Evolutionary conservation across 2,888 invertebrate species (phyloP).

Genomic region (Spilosoma lubricipeda): DNA sequence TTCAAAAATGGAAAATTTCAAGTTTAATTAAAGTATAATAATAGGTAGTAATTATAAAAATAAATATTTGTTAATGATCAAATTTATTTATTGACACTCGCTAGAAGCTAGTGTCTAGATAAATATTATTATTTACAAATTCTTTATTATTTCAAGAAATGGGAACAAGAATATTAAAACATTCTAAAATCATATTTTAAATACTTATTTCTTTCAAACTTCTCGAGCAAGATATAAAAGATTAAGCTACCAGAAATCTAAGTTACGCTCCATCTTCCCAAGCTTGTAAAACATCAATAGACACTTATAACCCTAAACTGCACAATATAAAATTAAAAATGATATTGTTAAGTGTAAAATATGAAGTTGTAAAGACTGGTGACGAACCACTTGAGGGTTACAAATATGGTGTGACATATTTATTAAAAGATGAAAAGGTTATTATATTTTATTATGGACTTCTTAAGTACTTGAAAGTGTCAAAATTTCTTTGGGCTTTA

Average conservation of each 20-base stretch:
- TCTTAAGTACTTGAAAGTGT: slow-evolving; percentile 19
- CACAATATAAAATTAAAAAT: slow-evolving; percentile 62
- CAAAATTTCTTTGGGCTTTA: slow-evolving; percentile 9
- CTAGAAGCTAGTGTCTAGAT: background rate
- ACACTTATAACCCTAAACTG: slow-evolving; percentile 64
- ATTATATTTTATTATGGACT: slow-evolving; percentile 18
- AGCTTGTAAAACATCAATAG: slow-evolving; percentile 53
- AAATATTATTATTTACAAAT: too few species aligned
- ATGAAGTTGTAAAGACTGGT: slow-evolving; percentile 64
- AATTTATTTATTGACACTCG: background rate
- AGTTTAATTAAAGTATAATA: too few species aligned
- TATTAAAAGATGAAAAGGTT: slow-evolving; percentile 32
- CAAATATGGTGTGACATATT: slow-evolving; percentile 73
- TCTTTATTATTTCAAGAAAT: too few species aligned
- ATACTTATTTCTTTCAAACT: background rate
- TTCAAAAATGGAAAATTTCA: too few species aligned
- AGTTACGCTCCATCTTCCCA: slow-evolving; percentile 40
- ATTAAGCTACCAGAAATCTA: slow-evolving; percentile 21
- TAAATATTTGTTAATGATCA: background rate
- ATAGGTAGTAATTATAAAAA: too few species aligned
- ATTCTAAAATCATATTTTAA: background rate
- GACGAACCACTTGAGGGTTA: slow-evolving; percentile 71
- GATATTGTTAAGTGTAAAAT: slow-evolving; percentile 60
- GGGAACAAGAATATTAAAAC: background rate
- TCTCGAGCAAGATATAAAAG: slow-evolving; percentile 24